A percentile compares a stretch with the other conserved stretches of the same genome.
These are phyloP conservation scores for Fistularia commersonii DNA, from an alignment of 2,797 vertebrate species.

Conservation along the genomic window DNA sequence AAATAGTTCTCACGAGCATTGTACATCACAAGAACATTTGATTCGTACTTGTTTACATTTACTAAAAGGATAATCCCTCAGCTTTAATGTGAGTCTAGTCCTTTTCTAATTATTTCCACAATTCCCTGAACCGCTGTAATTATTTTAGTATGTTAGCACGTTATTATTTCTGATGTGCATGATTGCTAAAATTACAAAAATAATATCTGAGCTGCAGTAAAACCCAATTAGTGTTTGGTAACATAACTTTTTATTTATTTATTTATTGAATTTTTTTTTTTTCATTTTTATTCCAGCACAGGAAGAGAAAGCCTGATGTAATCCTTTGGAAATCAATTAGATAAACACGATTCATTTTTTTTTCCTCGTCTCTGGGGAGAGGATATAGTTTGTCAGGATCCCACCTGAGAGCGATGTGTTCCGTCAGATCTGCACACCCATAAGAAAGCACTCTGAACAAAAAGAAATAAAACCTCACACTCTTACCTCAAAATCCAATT, in stretches of 20 bases:
- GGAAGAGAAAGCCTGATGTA: slow-evolving; percentile 12
- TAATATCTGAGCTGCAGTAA: neutral
- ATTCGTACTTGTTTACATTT: too few species aligned
- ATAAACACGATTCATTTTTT: slow-evolving; percentile 33
- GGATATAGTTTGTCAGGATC: slow-evolving; percentile 23
- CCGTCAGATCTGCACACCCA: slow-evolving; percentile 11
- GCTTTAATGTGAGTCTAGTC: too few species aligned
- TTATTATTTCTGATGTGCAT: neutral
- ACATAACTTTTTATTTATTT: neutral
- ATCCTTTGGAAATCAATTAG: slow-evolving; percentile 33
- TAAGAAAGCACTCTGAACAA: slow-evolving; percentile 23
- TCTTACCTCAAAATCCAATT: slow-evolving; percentile 64
- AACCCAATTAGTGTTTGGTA: neutral
- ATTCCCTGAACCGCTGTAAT: too few species aligned
- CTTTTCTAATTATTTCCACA: too few species aligned
- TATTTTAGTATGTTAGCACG: neutral
- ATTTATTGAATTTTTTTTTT: too few species aligned
- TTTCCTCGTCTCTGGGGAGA: slow-evolving; percentile 22
- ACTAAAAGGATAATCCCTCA: too few species aligned
- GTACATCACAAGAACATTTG: too few species aligned
- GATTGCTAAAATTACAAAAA: neutral
- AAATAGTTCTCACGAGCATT: too few species aligned
- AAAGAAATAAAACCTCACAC: slow-evolving; percentile 6
- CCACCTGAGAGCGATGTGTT: slow-evolving; percentile 34
- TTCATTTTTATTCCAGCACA: neutral